Conservation (phyloP, 1,140 invertebrate species). For the Reticulitermes speratus region DNA sequence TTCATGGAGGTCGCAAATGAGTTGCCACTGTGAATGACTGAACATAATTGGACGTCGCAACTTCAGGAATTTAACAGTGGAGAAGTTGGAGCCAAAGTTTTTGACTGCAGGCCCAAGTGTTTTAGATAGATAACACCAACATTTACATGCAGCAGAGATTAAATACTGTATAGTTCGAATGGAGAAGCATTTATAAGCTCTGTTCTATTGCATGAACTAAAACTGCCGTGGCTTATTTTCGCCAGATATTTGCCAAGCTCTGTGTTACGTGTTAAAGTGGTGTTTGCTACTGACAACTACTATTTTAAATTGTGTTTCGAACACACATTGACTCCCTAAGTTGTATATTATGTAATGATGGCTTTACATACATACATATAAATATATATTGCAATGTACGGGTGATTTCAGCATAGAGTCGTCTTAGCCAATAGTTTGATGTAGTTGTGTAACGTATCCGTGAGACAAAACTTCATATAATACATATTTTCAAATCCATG, state of each 20-base stretch:
- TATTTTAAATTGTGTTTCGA: neutral
- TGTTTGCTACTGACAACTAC: neutral
- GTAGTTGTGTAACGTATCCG: slow-evolving; percentile 2
- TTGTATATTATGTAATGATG: slow-evolving; percentile 1
- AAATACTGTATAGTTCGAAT: no score
- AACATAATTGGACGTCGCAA: no score
- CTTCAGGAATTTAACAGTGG: no score
- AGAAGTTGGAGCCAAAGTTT: no score
- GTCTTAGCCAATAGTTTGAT: neutral
- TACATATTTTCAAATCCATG: neutral
- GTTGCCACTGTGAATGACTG: no score
- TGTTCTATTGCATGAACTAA: neutral
- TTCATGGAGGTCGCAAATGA: no score
- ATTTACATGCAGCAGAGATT: no score
- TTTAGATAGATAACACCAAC: no score
- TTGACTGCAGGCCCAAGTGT: no score
- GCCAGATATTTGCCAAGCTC: neutral
- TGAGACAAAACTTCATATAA: neutral
- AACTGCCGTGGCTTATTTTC: neutral
- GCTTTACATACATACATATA: neutral
- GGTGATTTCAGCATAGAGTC: neutral
- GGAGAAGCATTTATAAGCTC: no score
- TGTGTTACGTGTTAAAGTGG: neutral
- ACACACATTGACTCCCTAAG: neutral
- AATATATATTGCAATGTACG: slow-evolving; percentile 9